These are phyloP conservation scores for Diadema setosum DNA, from an alignment of 35 echinoderm and acorn worm genomes.

Conservation along the genomic window DNA sequence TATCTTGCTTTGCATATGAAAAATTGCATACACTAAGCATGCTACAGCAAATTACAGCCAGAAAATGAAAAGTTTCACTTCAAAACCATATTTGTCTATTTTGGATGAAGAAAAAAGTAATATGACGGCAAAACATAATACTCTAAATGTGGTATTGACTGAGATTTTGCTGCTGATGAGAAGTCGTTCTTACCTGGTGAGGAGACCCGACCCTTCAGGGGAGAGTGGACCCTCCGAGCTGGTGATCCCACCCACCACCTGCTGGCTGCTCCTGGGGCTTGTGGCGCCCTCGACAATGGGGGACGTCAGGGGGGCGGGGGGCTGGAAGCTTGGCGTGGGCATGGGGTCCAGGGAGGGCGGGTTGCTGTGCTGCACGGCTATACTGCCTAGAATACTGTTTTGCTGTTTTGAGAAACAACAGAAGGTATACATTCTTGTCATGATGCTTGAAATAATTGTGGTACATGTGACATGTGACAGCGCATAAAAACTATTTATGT, in stretches of 20 bases:
- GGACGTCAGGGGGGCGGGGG: neutral
- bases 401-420: neutral
- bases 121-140: neutral
- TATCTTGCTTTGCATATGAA: too few relatives aligned
- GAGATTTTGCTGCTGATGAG: too few relatives aligned
- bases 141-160: neutral
- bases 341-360: conserved; percentile 14
- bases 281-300: neutral
- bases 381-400: conserved; percentile 83
- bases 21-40: too few relatives aligned
- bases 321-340: neutral
- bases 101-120: neutral
- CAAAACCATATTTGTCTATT: too few relatives aligned
- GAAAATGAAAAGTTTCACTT: too few relatives aligned
- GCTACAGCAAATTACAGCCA: too few relatives aligned
- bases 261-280: neutral
- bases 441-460: too few relatives aligned
- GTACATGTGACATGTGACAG: too few relatives aligned
- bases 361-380: conserved; percentile 53
- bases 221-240: conserved; percentile 80
- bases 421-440: too few relatives aligned
- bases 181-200: conserved; percentile 75
- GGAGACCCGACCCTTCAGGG: conserved; percentile 60
- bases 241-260: conserved; percentile 65
- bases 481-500: too few relatives aligned